Evolutionary conservation across 2,797 vertebrate genomes (phyloP).

Genomic region (Acanthurus tractus): DNA sequence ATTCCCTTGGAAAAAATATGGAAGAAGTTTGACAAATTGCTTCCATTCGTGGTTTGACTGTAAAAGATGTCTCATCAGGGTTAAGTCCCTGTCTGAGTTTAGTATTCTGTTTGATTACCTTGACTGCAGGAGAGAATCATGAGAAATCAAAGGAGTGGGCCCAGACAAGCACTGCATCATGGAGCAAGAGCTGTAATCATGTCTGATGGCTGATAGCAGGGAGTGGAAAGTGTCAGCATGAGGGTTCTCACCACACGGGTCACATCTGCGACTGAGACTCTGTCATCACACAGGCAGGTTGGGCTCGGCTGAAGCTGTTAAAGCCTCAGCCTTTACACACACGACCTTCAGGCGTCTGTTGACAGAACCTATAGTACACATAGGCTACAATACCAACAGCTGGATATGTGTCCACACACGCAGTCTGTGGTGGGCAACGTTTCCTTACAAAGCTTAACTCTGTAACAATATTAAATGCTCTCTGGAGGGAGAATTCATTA

Average conservation of each 20-base stretch:
- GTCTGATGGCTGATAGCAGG: conserved; percentile 62
- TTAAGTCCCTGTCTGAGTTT: conserved; percentile 55
- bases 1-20: conserved; percentile 46
- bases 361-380: conserved; percentile 27
- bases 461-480: conserved; percentile 27
- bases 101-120: conserved; percentile 54
- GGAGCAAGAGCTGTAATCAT: conserved; percentile 62
- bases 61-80: conserved; percentile 43
- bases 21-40: conserved; percentile 45
- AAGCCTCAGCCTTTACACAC: not conserved
- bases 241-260: conserved; percentile 43
- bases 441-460: conserved; percentile 33
- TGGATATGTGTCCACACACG: conserved; percentile 1
- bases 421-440: conserved; percentile 5
- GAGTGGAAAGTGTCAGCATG: conserved; percentile 45
- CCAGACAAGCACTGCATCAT: conserved; percentile 48
- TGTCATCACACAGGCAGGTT: conserved; percentile 46
- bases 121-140: conserved; percentile 41
- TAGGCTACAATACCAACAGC: conserved; percentile 27
- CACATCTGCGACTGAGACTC: conserved; percentile 46
- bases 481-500: conserved; percentile 23
- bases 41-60: conserved; percentile 30
- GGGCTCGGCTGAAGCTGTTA: conserved; percentile 2
- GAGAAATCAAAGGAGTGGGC: conserved; percentile 54
- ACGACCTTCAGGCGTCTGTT: conserved; percentile 41